A percentile compares a stretch with the other conserved stretches of the same genome.
phyloP scores from a whole-genome alignment of 1,140 invertebrate genomes.

The Notospermus geniculatus region DNA sequence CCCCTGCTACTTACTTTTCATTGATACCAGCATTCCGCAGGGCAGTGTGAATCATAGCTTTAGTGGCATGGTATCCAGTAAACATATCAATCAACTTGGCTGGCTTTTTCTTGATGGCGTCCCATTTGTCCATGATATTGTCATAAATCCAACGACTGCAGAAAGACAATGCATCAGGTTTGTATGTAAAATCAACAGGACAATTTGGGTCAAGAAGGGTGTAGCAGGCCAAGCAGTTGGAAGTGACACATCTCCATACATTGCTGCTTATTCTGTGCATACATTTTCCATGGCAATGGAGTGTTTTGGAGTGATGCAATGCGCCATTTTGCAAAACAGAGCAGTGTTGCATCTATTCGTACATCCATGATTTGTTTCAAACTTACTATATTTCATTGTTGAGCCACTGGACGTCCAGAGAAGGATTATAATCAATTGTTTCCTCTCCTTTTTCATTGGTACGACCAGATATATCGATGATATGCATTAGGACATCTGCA shows the following conservation, averaged over 20 bases:
- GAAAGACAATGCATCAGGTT: too few relatives aligned
- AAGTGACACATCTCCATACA: too few relatives aligned
- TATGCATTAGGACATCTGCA: slow-evolving; percentile 33
- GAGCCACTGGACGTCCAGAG: slow-evolving; percentile 27
- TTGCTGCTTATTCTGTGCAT: too few relatives aligned
- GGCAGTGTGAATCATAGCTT: slow-evolving; percentile 24
- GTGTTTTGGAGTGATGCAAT: too few relatives aligned
- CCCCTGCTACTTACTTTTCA: slow-evolving; percentile 22
- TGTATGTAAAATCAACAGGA: too few relatives aligned
- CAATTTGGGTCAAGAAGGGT: too few relatives aligned
- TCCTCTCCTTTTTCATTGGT: slow-evolving; percentile 34
- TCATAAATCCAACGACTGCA: slow-evolving; percentile 33
- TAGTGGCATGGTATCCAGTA: slow-evolving; percentile 35
- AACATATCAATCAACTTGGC: slow-evolving; percentile 33
- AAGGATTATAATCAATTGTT: slow-evolving; percentile 26
- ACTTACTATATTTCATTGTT: slow-evolving; percentile 31
- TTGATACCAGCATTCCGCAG: slow-evolving; percentile 27
- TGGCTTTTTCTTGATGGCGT: slow-evolving; percentile 25
- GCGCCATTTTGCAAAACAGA: too few relatives aligned
- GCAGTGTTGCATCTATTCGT: too few relatives aligned
- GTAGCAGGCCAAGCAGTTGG: too few relatives aligned
- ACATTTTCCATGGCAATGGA: too few relatives aligned
- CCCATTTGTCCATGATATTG: slow-evolving; percentile 33
- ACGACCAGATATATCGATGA: slow-evolving; percentile 29
- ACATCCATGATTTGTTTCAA: background rate